Percentiles rank a stretch among this genome's conserved stretches.
These are phyloP conservation scores for Eulithis prunata DNA, from an alignment of 2,888 invertebrate genomes.

Conservation along the genomic window DNA sequence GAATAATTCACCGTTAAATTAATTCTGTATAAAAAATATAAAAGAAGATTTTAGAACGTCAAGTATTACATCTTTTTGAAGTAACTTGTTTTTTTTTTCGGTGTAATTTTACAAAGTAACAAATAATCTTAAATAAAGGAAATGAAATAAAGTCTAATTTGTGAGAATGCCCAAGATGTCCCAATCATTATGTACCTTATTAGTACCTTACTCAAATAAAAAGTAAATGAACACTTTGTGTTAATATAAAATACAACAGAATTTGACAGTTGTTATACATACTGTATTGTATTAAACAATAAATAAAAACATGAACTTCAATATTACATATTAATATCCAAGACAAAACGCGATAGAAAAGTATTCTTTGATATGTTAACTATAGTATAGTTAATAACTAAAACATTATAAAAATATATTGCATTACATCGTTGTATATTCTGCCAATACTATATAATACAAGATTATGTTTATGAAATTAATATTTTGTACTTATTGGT, in stretches of 20 bases:
- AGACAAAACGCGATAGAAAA: slow-evolving; percentile 44
- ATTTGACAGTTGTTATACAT: slow-evolving; percentile 37
- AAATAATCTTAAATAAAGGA: not conserved
- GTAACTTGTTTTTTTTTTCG: too few species aligned
- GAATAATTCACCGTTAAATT: not conserved
- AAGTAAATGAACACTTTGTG: slow-evolving; percentile 70
- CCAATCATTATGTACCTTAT: slow-evolving; percentile 41
- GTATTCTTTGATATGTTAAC: slow-evolving; percentile 67
- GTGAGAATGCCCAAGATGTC: slow-evolving; percentile 41
- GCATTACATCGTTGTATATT: slow-evolving; percentile 76
- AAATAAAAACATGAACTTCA: slow-evolving; percentile 25
- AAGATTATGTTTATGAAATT: slow-evolving; percentile 28
- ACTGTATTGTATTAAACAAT: slow-evolving; percentile 23
- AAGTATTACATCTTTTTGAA: too few species aligned
- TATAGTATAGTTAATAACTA: slow-evolving; percentile 49
- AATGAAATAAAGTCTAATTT: not conserved
- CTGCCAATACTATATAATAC: slow-evolving; percentile 59
- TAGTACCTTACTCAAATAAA: slow-evolving; percentile 27
- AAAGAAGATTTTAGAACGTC: not conserved
- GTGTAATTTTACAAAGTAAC: not conserved
- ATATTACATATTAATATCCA: slow-evolving; percentile 30
- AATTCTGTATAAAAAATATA: too few species aligned
- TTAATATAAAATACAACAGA: slow-evolving; percentile 64
- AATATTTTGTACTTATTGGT: slow-evolving; percentile 34
- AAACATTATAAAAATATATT: slow-evolving; percentile 75